These are phyloP conservation scores for Tuta absoluta DNA, from an alignment of 2,888 invertebrate species.

Conservation along the genomic window DNA sequence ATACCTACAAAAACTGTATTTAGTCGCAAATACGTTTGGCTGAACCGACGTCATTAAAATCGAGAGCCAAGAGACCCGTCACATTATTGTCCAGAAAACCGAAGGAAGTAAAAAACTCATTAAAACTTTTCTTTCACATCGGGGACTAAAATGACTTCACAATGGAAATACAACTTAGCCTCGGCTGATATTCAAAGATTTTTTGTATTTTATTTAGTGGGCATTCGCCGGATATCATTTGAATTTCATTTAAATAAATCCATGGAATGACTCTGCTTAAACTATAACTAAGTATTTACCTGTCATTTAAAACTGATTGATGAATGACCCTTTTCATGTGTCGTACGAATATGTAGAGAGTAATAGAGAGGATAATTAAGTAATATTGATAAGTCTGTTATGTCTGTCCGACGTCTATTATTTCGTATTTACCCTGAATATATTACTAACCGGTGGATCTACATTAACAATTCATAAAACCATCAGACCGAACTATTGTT, in stretches of 20 bases:
- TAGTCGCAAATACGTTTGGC: too few species aligned
- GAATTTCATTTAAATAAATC: conserved; percentile 27
- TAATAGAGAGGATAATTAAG: too few species aligned
- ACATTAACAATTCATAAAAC: conserved; percentile 8
- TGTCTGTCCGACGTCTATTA: neutral
- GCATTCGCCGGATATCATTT: too few species aligned
- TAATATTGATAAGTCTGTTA: neutral
- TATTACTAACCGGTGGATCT: neutral
- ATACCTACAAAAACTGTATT: too few species aligned
- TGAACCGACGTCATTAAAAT: too few species aligned
- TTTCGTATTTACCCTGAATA: neutral
- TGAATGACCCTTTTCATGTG: too few species aligned
- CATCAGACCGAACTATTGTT: conserved; percentile 11
- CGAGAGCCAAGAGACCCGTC: too few species aligned
- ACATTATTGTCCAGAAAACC: neutral
- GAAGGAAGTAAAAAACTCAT: conserved; percentile 52
- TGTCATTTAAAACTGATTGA: too few species aligned
- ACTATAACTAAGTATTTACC: too few species aligned
- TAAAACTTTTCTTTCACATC: conserved; percentile 51
- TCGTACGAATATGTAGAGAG: too few species aligned
- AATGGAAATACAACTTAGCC: conserved; percentile 54
- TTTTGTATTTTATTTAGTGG: conserved; percentile 47
- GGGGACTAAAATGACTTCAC: conserved; percentile 41
- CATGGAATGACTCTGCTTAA: neutral
- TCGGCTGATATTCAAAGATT: conserved; percentile 46